A percentile compares a stretch with the other conserved stretches of the same genome.
Conservation (phyloP, 2,797 vertebrate species). For the Anomalospiza imberbis region DNA sequence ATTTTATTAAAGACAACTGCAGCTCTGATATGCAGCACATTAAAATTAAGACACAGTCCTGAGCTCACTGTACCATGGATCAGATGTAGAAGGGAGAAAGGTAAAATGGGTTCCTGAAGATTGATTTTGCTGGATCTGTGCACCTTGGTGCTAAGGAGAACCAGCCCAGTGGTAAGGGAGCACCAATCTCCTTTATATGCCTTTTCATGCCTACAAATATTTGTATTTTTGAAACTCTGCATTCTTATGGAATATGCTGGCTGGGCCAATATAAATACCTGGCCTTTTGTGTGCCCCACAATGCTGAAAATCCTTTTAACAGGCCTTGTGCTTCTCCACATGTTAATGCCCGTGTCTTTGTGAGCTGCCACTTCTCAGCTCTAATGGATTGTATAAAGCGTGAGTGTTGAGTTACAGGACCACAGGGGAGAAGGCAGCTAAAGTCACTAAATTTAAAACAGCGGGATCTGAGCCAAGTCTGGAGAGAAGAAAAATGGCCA, state of each 20-base stretch:
- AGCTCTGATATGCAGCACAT: not conserved
- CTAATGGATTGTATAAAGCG: slow-evolving; percentile 6
- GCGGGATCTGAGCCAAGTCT: slow-evolving; percentile 16
- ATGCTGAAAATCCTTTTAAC: not conserved
- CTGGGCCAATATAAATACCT: not conserved
- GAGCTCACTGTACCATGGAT: not conserved
- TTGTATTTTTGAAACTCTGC: not conserved
- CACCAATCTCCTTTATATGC: not conserved
- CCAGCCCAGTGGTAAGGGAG: not conserved
- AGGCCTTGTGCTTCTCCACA: not conserved
- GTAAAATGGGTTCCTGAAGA: not conserved
- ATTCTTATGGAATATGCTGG: not conserved
- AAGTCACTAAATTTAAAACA: slow-evolving; percentile 61
- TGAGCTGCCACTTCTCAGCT: slow-evolving; percentile 20
- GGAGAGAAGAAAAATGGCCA: slow-evolving; percentile 33
- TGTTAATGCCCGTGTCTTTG: not conserved
- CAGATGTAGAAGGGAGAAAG: not conserved
- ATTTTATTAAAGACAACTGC: not conserved
- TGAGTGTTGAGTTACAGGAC: slow-evolving; percentile 60
- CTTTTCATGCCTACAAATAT: not conserved
- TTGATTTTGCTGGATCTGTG: not conserved
- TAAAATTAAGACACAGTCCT: not conserved
- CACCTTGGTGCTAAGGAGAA: not conserved
- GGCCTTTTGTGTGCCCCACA: slow-evolving; percentile 2
- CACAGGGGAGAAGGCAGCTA: slow-evolving; percentile 53